Percentiles rank a stretch among this genome's conserved stretches.
Conservation (phyloP, 2,888 invertebrate species). For the Drosophila cognata region DNA sequence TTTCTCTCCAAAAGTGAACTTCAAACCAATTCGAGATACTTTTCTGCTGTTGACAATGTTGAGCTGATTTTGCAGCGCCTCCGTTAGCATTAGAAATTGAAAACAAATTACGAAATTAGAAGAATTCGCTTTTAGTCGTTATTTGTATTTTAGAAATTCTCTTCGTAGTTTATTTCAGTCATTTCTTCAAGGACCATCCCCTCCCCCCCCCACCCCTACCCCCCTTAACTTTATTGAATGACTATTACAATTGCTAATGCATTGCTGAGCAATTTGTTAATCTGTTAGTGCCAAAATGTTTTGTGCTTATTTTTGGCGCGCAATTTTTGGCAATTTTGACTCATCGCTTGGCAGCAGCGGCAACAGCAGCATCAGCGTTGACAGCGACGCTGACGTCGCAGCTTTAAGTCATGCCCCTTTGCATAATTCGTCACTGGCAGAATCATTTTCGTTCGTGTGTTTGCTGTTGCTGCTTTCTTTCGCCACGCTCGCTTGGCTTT, state of each 20-base stretch:
- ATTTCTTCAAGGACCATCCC: neutral
- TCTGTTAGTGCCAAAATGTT: conserved; percentile 53
- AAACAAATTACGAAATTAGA: neutral
- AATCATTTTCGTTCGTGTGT: conserved; percentile 22
- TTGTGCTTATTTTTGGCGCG: conserved; percentile 61
- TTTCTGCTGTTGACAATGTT: neutral
- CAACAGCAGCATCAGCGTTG: conserved; percentile 4
- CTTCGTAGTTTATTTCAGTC: neutral
- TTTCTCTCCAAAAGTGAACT: neutral
- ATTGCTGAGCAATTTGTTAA: conserved; percentile 43
- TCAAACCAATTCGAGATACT: neutral
- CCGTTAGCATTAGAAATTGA: neutral
- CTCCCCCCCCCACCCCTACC: neutral
- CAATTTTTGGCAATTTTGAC: conserved; percentile 57
- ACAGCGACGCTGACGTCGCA: conserved; percentile 26
- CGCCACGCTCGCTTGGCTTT: conserved; percentile 64
- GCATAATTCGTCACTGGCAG: conserved; percentile 63
- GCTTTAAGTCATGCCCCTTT: conserved; percentile 55
- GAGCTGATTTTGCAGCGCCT: neutral
- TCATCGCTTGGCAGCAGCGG: conserved; percentile 41
- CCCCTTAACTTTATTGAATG: conserved; percentile 16
- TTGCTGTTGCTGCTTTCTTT: conserved; percentile 57
- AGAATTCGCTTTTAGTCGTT: neutral
- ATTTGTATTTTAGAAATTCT: neutral
- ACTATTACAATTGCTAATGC: conserved; percentile 56